These are phyloP conservation scores for Dryococelus australis DNA, from an alignment of 2,888 invertebrate species.

Conservation along the genomic window DNA sequence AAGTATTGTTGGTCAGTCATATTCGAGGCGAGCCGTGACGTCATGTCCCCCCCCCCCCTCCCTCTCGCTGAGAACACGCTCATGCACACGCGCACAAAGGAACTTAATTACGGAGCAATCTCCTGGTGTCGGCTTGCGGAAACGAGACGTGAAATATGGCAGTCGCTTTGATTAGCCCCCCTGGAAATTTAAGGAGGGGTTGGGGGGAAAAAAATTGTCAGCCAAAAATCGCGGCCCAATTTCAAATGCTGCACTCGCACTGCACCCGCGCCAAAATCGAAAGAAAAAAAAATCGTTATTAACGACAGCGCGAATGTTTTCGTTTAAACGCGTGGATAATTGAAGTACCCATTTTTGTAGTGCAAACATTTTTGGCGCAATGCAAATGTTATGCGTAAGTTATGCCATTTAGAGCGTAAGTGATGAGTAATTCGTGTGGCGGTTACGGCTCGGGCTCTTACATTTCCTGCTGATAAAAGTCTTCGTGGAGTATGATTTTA, in stretches of 20 bases:
- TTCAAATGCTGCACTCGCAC: background rate
- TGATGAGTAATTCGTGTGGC: no score
- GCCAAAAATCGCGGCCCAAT: background rate
- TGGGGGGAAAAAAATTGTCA: background rate
- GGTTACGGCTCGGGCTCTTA: no score
- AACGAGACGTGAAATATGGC: slow-evolving; percentile 5
- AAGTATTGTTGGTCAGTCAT: slow-evolving; percentile 10
- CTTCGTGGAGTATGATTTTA: no score
- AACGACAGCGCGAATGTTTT: no score
- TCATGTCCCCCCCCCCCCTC: background rate
- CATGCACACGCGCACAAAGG: background rate
- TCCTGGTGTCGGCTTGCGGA: slow-evolving; percentile 11
- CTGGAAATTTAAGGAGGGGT: background rate
- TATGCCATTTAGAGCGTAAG: no score
- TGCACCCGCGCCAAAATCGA: no score
- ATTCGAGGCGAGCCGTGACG: slow-evolving; percentile 7
- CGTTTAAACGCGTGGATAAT: no score
- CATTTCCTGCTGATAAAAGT: no score
- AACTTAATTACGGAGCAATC: slow-evolving; percentile 9
- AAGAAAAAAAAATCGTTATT: no score
- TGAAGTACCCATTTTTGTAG: no score
- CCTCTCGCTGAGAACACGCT: background rate
- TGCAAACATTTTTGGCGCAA: no score
- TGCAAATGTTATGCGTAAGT: no score
- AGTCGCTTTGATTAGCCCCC: slow-evolving; percentile 10